Base-by-base conservation (phyloP, 2,888 invertebrate genomes). In the Caenorhabditis doughertyi region DNA sequence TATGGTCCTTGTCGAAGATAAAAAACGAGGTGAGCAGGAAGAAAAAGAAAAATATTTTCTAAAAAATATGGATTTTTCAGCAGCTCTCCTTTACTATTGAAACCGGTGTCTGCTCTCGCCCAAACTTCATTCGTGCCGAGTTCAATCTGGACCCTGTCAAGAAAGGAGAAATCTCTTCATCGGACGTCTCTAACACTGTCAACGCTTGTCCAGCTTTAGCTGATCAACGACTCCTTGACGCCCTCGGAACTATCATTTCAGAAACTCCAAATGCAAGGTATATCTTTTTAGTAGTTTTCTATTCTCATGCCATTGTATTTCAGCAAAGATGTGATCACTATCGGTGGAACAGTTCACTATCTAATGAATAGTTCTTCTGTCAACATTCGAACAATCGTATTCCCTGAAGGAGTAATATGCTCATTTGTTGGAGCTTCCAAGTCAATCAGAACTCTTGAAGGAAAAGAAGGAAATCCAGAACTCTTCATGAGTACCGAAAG, bases 361-460 rank as follows among this genome's bases (percentile, higher is more conserved):
- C 23, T 51, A 3, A 23, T 51, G 13, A 25, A 51, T 47, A 18
- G 18, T 47, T 4, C 3, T 3, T 3, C 5, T 18, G 23, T 25
- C 13, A 16, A 25, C 51, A 51, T 25, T 11, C 9, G 23, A 13
- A 51, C 9, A 13, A 16, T 29, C n/a, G 9, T 16, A 8, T 42
- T 58, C 39, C 58, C 21, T 23, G 42, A 60, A 7, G 60, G 60
- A 35, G 25, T 25, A 0, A 23, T 32, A 2, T 21, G 9, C 29
- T 32, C 49, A 11, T 25, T n/a, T 1, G 9, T 60, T 5, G 72
- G 72, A 35, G 32, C 58, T 0, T 23, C 32, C 1, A 49, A 35
- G 27, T 35, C 72, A 7, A 25, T 72, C 0, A 72, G 51, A n/a
- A 47, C 60, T 9, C 11, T 72, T 8, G 47, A 58, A n/a, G 72